phyloP scores from a whole-genome alignment of 2,113 vertebrate genomes.

The Caranx melampygus region DNA sequence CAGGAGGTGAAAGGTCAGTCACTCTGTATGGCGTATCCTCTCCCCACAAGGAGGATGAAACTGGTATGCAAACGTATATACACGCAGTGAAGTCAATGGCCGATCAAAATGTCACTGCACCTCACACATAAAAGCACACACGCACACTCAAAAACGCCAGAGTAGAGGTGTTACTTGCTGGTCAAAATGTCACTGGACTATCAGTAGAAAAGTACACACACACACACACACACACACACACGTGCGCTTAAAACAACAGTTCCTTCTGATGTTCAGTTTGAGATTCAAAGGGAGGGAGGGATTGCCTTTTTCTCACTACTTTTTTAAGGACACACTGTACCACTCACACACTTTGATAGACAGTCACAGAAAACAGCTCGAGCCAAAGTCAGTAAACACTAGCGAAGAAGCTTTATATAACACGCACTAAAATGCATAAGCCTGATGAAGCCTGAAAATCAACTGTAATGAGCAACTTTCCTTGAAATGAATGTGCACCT shows the following conservation, averaged over 20 bases:
- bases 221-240: not conserved
- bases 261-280: constrained; percentile 28
- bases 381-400: not conserved
- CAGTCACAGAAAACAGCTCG: not conserved
- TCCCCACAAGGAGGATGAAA: constrained; percentile 44
- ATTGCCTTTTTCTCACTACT: constrained; percentile 4
- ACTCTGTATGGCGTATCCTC: constrained; percentile 53
- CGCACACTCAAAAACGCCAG: not conserved
- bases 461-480: too few species aligned
- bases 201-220: constrained; percentile 28
- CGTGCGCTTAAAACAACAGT: not conserved
- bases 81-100: constrained; percentile 26
- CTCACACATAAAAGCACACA: constrained; percentile 43
- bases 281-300: constrained; percentile 24
- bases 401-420: not conserved
- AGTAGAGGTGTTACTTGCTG: constrained; percentile 18
- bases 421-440: not conserved
- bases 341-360: not conserved
- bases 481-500: too few species aligned
- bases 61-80: constrained; percentile 39
- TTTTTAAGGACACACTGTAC: not conserved
- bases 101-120: constrained; percentile 66
- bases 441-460: not conserved
- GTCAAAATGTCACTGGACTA: constrained; percentile 57
- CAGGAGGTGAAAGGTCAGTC: constrained; percentile 69